Conservation (phyloP, 92 coral and sea anemone genomes). For the Chrysogorgia sp. region DNA sequence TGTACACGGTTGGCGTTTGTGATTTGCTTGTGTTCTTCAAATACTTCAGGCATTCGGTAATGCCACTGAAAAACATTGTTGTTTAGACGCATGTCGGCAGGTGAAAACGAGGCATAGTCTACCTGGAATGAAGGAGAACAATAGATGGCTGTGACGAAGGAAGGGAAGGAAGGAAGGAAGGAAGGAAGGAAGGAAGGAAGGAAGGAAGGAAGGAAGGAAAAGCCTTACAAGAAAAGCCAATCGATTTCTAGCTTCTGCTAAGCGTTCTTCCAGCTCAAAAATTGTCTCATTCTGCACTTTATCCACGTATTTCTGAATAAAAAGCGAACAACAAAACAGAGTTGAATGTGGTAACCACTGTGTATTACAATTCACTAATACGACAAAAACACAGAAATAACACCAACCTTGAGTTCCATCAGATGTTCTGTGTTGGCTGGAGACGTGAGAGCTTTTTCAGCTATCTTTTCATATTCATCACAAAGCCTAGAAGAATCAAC, state of each 20-base stretch:
- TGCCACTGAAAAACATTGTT: conserved; percentile 99
- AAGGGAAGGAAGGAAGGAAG: too few relatives aligned
- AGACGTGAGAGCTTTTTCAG: conserved; percentile 96
- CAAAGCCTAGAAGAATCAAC: conserved; percentile 66
- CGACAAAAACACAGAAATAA: not conserved
- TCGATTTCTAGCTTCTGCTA: conserved; percentile 89
- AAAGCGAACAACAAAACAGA: not conserved
- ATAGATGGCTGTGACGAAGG: not conserved
- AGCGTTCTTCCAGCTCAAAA: conserved; percentile 93
- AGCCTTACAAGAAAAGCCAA: conserved; percentile 83
- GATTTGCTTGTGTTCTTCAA: conserved; percentile 97
- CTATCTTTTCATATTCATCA: conserved; percentile 97
- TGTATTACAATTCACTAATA: not conserved
- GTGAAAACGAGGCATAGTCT: conserved; percentile 98
- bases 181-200: too few relatives aligned
- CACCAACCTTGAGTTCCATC: conserved; percentile 91
- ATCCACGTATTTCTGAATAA: conserved; percentile 80
- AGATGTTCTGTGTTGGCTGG: conserved; percentile 99
- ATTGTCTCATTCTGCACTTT: conserved; percentile 98
- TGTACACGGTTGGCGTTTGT: conserved; percentile 95
- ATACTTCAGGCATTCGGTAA: conserved; percentile 94
- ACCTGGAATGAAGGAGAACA: conserved; percentile 58
- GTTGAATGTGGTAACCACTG: not conserved
- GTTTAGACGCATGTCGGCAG: conserved; percentile 99
- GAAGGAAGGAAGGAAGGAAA: too few relatives aligned